Conservation (phyloP, 2,888 invertebrate species). For the Meta bourneti region DNA sequence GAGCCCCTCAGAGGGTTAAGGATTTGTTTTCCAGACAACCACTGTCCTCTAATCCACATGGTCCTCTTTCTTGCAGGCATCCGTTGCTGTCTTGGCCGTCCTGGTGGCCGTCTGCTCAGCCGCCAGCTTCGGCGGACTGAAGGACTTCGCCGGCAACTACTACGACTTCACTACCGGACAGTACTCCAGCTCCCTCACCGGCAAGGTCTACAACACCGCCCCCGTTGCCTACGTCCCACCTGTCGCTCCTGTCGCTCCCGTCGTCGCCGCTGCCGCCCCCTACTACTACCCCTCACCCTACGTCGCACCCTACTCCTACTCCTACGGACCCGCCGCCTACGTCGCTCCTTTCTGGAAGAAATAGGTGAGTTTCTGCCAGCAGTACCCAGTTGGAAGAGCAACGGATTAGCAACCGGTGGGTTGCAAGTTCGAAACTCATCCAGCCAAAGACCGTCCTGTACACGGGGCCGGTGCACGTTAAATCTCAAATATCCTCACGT, state of each 20-base stretch:
- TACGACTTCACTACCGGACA: slow-evolving; percentile 78
- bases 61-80: slow-evolving; percentile 17
- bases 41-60: too few relatives aligned
- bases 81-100: slow-evolving; percentile 58
- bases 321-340: slow-evolving; percentile 38
- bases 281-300: neutral
- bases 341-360: slow-evolving; percentile 51
- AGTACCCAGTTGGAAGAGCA: too few relatives aligned
- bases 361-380: slow-evolving; percentile 21
- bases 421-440: too few relatives aligned
- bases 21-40: too few relatives aligned
- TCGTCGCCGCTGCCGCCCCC: neutral
- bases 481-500: too few relatives aligned
- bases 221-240: slow-evolving; percentile 37
- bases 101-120: slow-evolving; percentile 66
- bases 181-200: slow-evolving; percentile 77
- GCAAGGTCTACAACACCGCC: slow-evolving; percentile 77
- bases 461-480: too few relatives aligned
- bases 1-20: too few relatives aligned
- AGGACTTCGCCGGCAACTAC: slow-evolving; percentile 77
- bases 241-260: slow-evolving; percentile 6
- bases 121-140: slow-evolving; percentile 73
- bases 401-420: too few relatives aligned
- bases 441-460: too few relatives aligned
- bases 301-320: slow-evolving; percentile 11